These are phyloP conservation scores for Platynereis dumerilii DNA, from an alignment of 2,888 invertebrate genomes.

Conservation along the genomic window DNA sequence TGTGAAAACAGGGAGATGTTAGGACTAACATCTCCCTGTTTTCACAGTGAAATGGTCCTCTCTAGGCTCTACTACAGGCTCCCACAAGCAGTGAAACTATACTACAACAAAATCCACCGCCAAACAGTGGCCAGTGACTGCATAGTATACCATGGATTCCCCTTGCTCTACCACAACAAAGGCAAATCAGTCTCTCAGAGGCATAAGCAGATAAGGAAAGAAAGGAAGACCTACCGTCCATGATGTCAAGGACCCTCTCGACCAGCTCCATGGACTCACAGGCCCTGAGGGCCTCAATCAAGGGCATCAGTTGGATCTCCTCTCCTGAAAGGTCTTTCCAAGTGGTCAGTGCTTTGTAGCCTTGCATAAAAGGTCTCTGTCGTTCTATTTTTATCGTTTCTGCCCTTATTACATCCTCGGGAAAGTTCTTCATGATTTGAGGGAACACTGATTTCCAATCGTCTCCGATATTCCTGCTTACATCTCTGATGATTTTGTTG, in stretches of 20 bases:
- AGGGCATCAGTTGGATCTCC: neutral
- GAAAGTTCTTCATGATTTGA: neutral
- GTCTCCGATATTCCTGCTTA: neutral
- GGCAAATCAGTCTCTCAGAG: no score
- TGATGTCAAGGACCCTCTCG: neutral
- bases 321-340: conserved; percentile 6
- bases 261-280: neutral
- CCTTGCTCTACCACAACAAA: no score
- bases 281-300: neutral
- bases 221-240: neutral
- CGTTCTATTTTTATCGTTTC: conserved; percentile 2
- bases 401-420: neutral
- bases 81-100: no score
- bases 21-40: no score
- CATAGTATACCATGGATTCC: no score
- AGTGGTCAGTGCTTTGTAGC: conserved; percentile 7
- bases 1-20: no score
- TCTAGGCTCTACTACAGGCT: no score
- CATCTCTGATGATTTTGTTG: conserved; percentile 7
- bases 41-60: no score
- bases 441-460: neutral
- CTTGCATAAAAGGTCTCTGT: conserved; percentile 10
- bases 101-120: no score
- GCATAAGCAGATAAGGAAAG: no score
- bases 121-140: no score